phyloP scores from a whole-genome alignment of 2,888 invertebrate species.

The Syrphus vitripennis region DNA sequence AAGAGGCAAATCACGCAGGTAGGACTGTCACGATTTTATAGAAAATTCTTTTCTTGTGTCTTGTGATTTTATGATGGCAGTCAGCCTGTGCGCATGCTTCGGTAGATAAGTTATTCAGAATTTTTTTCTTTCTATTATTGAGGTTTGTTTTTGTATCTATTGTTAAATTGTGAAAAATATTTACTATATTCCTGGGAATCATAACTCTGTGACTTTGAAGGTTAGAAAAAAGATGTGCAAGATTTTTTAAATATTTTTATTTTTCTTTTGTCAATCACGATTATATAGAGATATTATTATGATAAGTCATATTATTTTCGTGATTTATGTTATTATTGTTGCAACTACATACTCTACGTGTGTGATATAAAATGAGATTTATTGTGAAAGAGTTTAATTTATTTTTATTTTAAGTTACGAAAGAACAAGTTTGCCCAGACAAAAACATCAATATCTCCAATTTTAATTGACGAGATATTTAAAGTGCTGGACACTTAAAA shows the following conservation, averaged over 20 bases:
- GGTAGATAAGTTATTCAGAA: constrained; percentile 45
- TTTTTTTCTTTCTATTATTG: constrained; percentile 6
- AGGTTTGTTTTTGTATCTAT: not conserved
- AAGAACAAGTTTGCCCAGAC: too few relatives aligned
- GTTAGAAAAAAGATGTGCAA: constrained; percentile 16
- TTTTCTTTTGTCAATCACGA: not conserved
- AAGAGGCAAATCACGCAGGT: constrained; percentile 51
- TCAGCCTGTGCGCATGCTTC: constrained; percentile 14
- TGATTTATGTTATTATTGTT: not conserved
- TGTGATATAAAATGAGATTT: too few relatives aligned
- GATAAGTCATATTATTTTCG: not conserved
- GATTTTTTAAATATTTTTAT: not conserved
- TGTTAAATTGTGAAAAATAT: not conserved
- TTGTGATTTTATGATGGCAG: not conserved
- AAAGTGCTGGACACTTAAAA: too few relatives aligned
- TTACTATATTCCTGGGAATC: not conserved
- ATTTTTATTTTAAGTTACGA: too few relatives aligned
- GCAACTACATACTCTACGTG: not conserved
- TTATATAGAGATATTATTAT: not conserved
- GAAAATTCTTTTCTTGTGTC: constrained; percentile 42
- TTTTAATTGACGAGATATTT: not conserved
- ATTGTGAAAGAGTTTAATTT: too few relatives aligned
- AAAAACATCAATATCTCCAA: not conserved
- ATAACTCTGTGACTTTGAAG: not conserved
- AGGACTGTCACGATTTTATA: constrained; percentile 66